These are phyloP conservation scores for Watsonalla cultraria DNA, from an alignment of 2,888 invertebrate species.

Conservation along the genomic window DNA sequence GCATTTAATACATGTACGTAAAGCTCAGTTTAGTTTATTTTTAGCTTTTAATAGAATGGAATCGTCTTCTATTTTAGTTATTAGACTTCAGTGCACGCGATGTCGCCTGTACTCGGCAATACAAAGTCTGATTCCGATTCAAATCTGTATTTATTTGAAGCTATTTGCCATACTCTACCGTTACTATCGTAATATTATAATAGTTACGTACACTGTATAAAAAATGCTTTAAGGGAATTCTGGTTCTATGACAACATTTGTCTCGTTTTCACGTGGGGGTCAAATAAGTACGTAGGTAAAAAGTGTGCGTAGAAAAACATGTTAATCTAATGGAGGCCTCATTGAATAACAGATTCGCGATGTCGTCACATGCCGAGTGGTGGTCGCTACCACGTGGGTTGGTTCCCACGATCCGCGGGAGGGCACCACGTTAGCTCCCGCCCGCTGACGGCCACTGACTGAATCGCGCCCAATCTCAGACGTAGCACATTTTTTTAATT, in stretches of 20 bases:
- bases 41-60: neutral
- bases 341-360: conserved; percentile 23
- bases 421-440: conserved; percentile 21
- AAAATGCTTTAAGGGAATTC: too few species aligned
- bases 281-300: conserved; percentile 6
- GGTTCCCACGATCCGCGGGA: conserved; percentile 61
- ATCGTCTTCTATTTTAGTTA: too few species aligned
- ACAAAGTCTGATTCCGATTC: too few species aligned
- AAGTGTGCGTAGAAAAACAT: conserved; percentile 10
- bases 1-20: too few species aligned
- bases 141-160: too few species aligned
- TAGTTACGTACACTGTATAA: too few species aligned
- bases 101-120: too few species aligned
- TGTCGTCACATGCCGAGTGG: conserved; percentile 37
- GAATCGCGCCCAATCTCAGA: conserved; percentile 20
- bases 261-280: too few species aligned
- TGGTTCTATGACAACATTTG: too few species aligned
- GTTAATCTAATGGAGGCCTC: conserved; percentile 8
- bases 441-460: conserved; percentile 7
- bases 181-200: too few species aligned
- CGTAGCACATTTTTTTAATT: conserved; percentile 16
- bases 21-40: neutral
- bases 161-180: conserved; percentile 3
- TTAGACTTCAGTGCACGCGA: too few species aligned
- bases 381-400: conserved; percentile 48